Percentiles rank a stretch among this genome's conserved stretches.
Conservation (phyloP, 1,140 invertebrate species). For the Ptiloglossa arizonensis region DNA sequence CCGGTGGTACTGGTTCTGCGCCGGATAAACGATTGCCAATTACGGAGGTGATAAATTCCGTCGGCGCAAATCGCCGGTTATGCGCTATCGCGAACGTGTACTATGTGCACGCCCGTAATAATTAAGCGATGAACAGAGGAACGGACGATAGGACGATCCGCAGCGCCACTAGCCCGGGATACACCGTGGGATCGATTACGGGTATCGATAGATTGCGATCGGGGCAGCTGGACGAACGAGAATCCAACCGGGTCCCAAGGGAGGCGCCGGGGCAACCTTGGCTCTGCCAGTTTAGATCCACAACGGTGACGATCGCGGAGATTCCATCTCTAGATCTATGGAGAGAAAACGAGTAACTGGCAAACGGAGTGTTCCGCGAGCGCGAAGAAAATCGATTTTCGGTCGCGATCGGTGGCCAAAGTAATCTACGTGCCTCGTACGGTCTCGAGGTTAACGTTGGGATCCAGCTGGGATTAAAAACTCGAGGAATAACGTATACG, state of each 20-base stretch:
- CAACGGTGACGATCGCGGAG: too few relatives aligned
- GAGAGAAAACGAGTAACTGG: too few relatives aligned
- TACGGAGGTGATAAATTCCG: conserved; percentile 74
- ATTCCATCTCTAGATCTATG: too few relatives aligned
- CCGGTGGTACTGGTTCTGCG: conserved; percentile 66
- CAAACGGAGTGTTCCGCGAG: too few relatives aligned
- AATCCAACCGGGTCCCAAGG: not conserved
- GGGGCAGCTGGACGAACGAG: conserved; percentile 8
- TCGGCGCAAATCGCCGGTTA: conserved; percentile 67
- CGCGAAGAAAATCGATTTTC: too few relatives aligned
- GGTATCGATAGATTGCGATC: conserved; percentile 37
- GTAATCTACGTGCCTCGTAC: too few relatives aligned
- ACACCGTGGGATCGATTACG: conserved; percentile 58
- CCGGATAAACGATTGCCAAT: conserved; percentile 74
- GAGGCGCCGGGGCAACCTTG: not conserved
- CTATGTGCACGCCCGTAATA: conserved; percentile 65
- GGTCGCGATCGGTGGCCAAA: too few relatives aligned
- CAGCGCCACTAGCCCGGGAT: conserved; percentile 32
- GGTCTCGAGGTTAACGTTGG: too few relatives aligned
- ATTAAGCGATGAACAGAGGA: conserved; percentile 74
- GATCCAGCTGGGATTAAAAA: too few relatives aligned
- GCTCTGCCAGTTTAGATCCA: too few relatives aligned
- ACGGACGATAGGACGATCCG: conserved; percentile 36
- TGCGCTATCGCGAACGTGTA: conserved; percentile 62
- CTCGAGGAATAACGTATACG: too few relatives aligned